Evolutionary conservation across 2,888 invertebrate genomes (phyloP), one percentile per base, ranked within the genome.

Genomic region (Agelastica alni): DNA sequence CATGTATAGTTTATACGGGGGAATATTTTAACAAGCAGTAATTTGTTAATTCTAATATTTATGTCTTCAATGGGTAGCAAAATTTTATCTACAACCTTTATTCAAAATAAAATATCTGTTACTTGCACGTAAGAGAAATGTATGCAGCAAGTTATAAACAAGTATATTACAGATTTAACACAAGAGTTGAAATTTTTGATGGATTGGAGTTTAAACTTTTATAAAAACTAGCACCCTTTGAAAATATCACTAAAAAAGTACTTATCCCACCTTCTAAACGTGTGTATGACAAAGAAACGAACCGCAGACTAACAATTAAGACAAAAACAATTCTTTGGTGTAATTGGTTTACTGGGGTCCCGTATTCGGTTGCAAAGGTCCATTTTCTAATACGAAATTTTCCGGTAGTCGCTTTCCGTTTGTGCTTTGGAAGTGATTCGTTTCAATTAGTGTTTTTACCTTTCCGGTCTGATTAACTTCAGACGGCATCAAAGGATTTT

Each of bases 281-380:
- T 30, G 17, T 30, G 30, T 55, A 53, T 62, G 63, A 63, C 64
- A 65, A 69, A 66, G 65, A 59, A 51, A 36, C 26, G 58, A 57
- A 59, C 67, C 68, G 68, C 68, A 63, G 63, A 63, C 63, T 65
- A 57, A 66, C 68, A 69, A 69, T 70, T 70, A 67, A 64, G 66
- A 66, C 66, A 64, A 70, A 68, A 69, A 67, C 63, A 65, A 67
- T 68, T 68, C 31, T 69, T 69, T 66, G 65, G 63, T 68, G 68
- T 70, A 71, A 70, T 70, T 71, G 68, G 67, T 69, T 70, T 68
- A 69, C 61, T 62, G 63, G 60, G 65, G 61, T 56, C 64, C 62
- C 56, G 62, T 62, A 66, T 66, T 64, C 69, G 62, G 63, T 57
- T 41, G 60, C 65, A 63, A 63, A 55, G 61, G 51, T 64, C 60